Percentiles rank a stretch among this genome's conserved stretches.
Evolutionary conservation across 2,113 vertebrate genomes (phyloP).

Genomic region (Mus musculus): DNA sequence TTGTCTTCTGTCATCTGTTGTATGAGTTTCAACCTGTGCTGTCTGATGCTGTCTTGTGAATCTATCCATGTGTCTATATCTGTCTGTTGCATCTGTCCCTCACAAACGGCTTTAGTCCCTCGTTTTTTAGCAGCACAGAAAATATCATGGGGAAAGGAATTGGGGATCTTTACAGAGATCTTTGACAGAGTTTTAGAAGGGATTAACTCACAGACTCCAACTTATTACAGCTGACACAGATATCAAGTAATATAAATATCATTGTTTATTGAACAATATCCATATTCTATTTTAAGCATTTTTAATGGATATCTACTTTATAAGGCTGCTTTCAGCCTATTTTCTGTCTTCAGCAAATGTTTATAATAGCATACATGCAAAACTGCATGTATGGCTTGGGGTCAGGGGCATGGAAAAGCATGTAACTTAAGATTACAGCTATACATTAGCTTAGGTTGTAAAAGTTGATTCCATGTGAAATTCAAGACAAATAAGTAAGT

Average conservation of each 20-base stretch:
- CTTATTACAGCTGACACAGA: background rate
- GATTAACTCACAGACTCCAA: background rate
- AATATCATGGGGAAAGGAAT: background rate
- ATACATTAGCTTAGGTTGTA: background rate
- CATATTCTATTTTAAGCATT: background rate
- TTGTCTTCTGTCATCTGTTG: background rate
- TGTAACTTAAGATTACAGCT: background rate
- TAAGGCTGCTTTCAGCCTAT: background rate
- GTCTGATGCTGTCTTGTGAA: background rate
- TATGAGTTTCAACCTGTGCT: background rate
- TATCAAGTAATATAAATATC: background rate
- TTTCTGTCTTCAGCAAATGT: background rate
- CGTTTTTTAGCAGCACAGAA: background rate
- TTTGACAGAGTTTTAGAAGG: background rate
- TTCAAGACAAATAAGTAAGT: background rate
- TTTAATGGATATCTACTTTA: background rate
- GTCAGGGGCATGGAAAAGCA: background rate
- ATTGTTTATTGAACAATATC: background rate
- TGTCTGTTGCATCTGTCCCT: background rate
- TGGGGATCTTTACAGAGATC: background rate
- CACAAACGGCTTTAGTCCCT: background rate
- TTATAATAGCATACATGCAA: background rate
- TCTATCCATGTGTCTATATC: background rate
- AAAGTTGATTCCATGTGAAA: background rate
- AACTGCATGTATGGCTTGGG: background rate